Percentiles rank a stretch among this genome's conserved stretches.
phyloP scores from a whole-genome alignment of 2,797 vertebrate species.

The Neopelma chrysocephalum region DNA sequence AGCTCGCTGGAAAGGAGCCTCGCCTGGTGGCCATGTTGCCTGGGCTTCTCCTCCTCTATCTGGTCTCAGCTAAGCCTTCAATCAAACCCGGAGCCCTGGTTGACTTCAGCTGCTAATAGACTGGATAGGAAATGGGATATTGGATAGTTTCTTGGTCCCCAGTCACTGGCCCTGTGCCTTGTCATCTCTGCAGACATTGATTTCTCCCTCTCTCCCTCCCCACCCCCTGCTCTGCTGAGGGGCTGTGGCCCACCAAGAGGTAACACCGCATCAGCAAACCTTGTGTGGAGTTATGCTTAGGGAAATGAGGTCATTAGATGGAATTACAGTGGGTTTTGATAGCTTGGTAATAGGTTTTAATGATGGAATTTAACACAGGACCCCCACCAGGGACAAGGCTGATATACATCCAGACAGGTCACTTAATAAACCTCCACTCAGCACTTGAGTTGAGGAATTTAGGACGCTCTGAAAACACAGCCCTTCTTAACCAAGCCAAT shows the following conservation, averaged over 20 bases:
- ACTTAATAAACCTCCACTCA: conserved; percentile 78
- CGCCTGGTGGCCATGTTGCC: conserved; percentile 78
- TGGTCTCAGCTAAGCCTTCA: conserved; percentile 80
- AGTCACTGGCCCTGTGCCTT: conserved; percentile 73
- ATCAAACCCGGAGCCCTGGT: conserved; percentile 79
- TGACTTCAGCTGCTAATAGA: conserved; percentile 87
- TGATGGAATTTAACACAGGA: conserved; percentile 88
- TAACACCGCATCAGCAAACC: conserved; percentile 62
- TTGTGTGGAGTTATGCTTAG: conserved; percentile 85
- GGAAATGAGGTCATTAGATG: conserved; percentile 95
- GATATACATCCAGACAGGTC: conserved; percentile 85
- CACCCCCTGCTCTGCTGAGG: conserved; percentile 1
- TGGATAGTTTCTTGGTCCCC: conserved; percentile 78
- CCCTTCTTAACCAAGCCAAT: conserved; percentile 64
- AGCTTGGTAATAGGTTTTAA: conserved; percentile 95
- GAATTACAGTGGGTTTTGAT: conserved; percentile 89
- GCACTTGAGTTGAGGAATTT: conserved; percentile 66
- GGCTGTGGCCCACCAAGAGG: conserved; percentile 67
- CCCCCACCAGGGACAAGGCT: conserved; percentile 83
- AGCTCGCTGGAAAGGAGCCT: conserved; percentile 67
- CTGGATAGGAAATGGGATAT: conserved; percentile 87
- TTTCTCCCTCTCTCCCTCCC: conserved; percentile 43
- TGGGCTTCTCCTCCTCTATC: conserved; percentile 67
- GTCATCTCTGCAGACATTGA: conserved; percentile 86
- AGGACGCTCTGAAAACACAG: conserved; percentile 77